Evolutionary conservation across 2,113 vertebrate genomes (phyloP).

Genomic region (Albula goreensis): DNA sequence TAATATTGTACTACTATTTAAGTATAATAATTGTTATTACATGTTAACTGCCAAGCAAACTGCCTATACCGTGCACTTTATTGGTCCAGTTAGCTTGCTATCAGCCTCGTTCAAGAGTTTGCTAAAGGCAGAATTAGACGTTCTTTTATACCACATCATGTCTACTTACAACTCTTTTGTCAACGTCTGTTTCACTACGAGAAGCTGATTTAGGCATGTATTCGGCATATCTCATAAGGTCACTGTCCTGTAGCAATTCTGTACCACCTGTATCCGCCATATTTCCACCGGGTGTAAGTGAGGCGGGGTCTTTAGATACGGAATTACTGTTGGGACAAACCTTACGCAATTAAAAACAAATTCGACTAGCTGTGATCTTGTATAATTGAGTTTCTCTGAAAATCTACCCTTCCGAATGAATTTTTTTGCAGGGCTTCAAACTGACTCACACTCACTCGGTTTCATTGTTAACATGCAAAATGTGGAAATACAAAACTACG

Average conservation of each 20-base stretch:
- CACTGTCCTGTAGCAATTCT: constrained; percentile 40
- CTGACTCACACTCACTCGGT: neutral
- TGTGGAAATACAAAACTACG: neutral
- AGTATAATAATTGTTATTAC: too few species aligned
- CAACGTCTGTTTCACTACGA: constrained; percentile 58
- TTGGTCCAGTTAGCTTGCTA: too few species aligned
- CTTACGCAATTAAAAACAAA: neutral
- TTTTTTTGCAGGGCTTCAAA: neutral
- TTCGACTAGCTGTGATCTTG: neutral
- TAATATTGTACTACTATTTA: too few species aligned
- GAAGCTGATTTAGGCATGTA: constrained; percentile 41
- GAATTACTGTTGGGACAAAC: neutral
- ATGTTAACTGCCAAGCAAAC: too few species aligned
- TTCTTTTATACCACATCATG: too few species aligned
- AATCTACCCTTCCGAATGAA: neutral
- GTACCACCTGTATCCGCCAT: constrained; percentile 51
- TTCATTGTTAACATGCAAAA: neutral
- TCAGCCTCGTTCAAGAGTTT: too few species aligned
- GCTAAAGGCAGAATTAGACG: too few species aligned
- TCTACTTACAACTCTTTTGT: constrained; percentile 65
- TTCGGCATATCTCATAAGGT: constrained; percentile 59
- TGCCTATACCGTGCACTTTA: too few species aligned
- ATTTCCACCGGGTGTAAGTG: constrained; percentile 32
- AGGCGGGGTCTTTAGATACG: neutral
- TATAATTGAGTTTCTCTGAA: neutral